Evolutionary conservation across 2,888 invertebrate genomes (phyloP).

Genomic region (Tachina fera): DNA sequence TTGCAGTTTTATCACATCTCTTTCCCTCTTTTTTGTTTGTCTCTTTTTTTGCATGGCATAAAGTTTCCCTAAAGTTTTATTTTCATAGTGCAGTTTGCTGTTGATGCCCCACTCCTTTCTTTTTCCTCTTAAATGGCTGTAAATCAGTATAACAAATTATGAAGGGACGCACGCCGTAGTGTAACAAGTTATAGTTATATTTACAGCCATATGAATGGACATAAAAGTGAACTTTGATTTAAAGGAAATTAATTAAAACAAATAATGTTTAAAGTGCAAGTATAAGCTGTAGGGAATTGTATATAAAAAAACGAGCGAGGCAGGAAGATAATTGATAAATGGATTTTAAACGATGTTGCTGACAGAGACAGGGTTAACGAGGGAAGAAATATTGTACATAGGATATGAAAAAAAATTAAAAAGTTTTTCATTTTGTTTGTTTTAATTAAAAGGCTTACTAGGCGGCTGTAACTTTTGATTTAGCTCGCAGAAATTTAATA

Average conservation of each 20-base stretch:
- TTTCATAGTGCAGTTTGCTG: constrained; percentile 43
- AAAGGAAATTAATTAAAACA: constrained; percentile 58
- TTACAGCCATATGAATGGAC: constrained; percentile 32
- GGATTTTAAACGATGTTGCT: constrained; percentile 4
- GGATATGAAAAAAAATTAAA: too few relatives aligned
- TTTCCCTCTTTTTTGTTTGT: background rate
- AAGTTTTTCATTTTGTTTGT: too few relatives aligned
- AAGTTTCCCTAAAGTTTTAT: constrained; percentile 49
- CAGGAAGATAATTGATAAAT: background rate
- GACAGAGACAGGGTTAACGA: background rate
- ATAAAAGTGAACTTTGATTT: constrained; percentile 53
- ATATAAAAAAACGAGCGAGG: background rate
- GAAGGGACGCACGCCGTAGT: constrained; percentile 22
- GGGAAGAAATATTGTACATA: background rate
- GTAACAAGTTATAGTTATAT: constrained; percentile 43
- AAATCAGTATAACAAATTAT: constrained; percentile 61
- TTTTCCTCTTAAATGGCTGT: constrained; percentile 48
- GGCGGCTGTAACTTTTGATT: too few relatives aligned
- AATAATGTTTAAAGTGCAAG: constrained; percentile 15
- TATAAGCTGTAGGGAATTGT: background rate
- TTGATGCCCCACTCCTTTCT: constrained; percentile 31
- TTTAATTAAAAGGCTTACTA: too few relatives aligned
- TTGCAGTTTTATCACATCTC: constrained; percentile 2
- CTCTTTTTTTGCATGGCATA: background rate
- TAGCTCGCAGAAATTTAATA: too few relatives aligned